Percentiles rank a stretch among this genome's conserved stretches.
Conservation (phyloP, 2,113 vertebrate species). For the Meriones unguiculatus region DNA sequence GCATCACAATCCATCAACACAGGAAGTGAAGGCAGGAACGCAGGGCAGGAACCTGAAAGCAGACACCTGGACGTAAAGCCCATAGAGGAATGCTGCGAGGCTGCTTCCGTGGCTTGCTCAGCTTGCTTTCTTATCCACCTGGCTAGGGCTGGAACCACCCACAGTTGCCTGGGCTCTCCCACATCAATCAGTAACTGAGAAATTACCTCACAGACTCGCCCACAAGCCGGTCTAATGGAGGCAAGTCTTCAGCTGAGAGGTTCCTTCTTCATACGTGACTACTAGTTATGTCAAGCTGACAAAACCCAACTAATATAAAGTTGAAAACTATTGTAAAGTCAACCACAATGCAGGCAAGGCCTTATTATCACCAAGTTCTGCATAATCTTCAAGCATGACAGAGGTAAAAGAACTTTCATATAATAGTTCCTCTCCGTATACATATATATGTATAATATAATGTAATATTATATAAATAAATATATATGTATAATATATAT, state of each 20-base stretch:
- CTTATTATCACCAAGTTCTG: background rate
- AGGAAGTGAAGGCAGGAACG: background rate
- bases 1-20: background rate
- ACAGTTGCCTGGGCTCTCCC: background rate
- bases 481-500: background rate
- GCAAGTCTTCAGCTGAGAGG: background rate
- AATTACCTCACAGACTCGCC: background rate
- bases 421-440: too few relatives aligned
- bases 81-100: background rate
- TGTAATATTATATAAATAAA: too few relatives aligned
- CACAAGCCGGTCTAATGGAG: background rate
- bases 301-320: background rate
- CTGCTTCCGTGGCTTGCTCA: background rate
- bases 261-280: background rate
- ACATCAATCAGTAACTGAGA: background rate
- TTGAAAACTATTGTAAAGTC: background rate
- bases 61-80: background rate
- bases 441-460: too few relatives aligned
- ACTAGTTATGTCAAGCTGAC: background rate
- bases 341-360: background rate
- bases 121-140: background rate
- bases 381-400: background rate
- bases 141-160: background rate
- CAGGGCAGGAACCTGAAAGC: background rate
- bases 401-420: constrained; percentile 3